Base-by-base conservation (phyloP, 2,113 vertebrate species). In the Axis porcinus region DNA sequence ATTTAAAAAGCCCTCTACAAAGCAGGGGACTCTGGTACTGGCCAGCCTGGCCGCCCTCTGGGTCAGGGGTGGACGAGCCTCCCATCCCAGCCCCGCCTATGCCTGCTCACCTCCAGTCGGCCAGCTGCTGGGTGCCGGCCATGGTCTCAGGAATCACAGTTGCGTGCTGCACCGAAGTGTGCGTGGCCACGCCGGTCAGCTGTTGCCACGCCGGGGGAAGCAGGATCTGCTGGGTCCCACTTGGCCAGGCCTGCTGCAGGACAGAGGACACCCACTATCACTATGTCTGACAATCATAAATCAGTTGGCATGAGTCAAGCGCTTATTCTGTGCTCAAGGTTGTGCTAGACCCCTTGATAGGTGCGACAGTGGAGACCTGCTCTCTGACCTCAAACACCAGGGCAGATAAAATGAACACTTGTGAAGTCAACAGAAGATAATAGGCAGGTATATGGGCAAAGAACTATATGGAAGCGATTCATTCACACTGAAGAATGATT, bases 131-230 rank as follows among this genome's bases (percentile, higher is more conserved):
- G 10, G 99, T 99, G 97, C 99, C 98, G 4, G 99, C 99, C 99
- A 99, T 99, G 98, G 99, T 99, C 96, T 99, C 99, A 0, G 99
- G 99, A 98, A 99, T 99, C 98, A 99, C 99, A 0, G 99, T 98
- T 0, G 99, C 99, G 0, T 99, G 99, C 98, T 99, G 99, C 97
- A 99, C 99, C 23, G 99, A 99, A n/a, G 99, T 99, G 98, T 99
- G 99, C 89, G 99, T 98, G 81, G 99, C 99, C 86, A 99, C 99
- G 1, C 99, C 99, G 0, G 99, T 99, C 97, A 99, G 99, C 98
- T 99, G 99, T 99, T 99, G 99, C 99, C 99, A 99, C 7, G 99
- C 99, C 0, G 99, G 99, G 96, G 99, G 99, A 81, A 99, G 99
- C 64, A 99, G 99, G 98, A 99, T 99, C 99, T 99, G 99, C 98